Percentiles rank a stretch among this genome's conserved stretches.
Conservation (phyloP, 2,113 vertebrate genomes). For the Malurus elegans region DNA sequence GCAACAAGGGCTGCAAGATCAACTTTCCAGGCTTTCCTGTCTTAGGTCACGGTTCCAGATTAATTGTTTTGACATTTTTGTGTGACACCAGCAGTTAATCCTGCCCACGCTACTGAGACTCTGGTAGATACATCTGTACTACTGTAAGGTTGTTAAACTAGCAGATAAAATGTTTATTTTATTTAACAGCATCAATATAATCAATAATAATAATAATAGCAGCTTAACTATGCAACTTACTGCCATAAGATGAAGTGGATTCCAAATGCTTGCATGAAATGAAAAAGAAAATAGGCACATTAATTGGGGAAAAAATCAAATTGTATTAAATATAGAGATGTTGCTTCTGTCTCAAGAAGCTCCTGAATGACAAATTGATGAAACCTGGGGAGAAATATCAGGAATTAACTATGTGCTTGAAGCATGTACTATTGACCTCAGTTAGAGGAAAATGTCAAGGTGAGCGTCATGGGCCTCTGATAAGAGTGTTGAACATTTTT, state of each 20-base stretch:
- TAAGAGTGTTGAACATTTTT: background rate
- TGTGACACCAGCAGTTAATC: conserved; percentile 43
- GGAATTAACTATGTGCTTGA: background rate
- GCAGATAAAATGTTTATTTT: background rate
- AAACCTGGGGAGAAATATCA: background rate
- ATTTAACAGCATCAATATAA: background rate
- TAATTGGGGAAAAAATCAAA: background rate
- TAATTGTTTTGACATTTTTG: conserved; percentile 49
- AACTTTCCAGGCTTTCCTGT: background rate
- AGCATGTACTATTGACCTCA: background rate
- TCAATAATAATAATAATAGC: background rate
- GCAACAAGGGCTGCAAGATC: background rate
- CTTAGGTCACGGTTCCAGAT: background rate
- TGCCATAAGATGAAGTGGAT: background rate
- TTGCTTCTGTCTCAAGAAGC: background rate
- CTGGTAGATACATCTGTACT: background rate
- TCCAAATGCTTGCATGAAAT: conserved; percentile 2
- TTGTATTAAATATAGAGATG: background rate
- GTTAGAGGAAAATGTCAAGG: background rate
- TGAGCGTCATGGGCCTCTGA: background rate
- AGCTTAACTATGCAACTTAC: background rate
- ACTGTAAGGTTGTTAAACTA: background rate
- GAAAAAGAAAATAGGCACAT: background rate
- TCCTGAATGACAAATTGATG: background rate
- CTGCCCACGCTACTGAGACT: background rate